Evolutionary conservation across 2,888 invertebrate species (phyloP).

Genomic region (Drosophila hawaiiensis): DNA sequence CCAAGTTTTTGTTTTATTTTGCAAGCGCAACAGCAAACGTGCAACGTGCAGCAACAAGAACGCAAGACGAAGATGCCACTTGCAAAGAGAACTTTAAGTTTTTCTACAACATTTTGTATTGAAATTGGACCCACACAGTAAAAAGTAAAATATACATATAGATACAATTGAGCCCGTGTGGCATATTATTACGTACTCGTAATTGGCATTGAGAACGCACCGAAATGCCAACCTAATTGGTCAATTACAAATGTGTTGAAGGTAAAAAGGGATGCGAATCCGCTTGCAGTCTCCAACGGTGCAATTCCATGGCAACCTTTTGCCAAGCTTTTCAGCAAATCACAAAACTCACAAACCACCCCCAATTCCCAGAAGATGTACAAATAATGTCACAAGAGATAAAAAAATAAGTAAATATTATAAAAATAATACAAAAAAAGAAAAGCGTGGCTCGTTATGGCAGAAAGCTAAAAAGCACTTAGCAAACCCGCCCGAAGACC

Average conservation of each 20-base stretch:
- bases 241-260: constrained; percentile 25
- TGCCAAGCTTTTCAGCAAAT: constrained; percentile 6
- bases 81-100: constrained; percentile 7
- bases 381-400: constrained; percentile 1
- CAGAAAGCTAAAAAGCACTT: constrained; percentile 33
- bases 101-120: neutral
- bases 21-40: constrained; percentile 40
- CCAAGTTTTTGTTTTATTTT: constrained; percentile 24
- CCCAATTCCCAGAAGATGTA: neutral
- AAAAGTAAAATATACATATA: neutral
- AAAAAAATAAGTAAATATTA: neutral
- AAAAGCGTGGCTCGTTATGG: constrained; percentile 36
- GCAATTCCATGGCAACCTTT: constrained; percentile 53
- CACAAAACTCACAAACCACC: constrained; percentile 5
- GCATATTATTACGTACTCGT: constrained; percentile 11
- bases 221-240: constrained; percentile 63
- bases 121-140: neutral
- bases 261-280: neutral
- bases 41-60: constrained; percentile 29
- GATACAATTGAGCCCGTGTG: neutral
- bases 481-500: constrained; percentile 14
- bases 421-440: neutral
- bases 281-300: constrained; percentile 36
- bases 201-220: constrained; percentile 56
- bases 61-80: constrained; percentile 3